Evolutionary conservation across 2,113 vertebrate species (phyloP), one percentile per base, ranked within the genome.

Genomic region (Microcebus griseorufus): DNA sequence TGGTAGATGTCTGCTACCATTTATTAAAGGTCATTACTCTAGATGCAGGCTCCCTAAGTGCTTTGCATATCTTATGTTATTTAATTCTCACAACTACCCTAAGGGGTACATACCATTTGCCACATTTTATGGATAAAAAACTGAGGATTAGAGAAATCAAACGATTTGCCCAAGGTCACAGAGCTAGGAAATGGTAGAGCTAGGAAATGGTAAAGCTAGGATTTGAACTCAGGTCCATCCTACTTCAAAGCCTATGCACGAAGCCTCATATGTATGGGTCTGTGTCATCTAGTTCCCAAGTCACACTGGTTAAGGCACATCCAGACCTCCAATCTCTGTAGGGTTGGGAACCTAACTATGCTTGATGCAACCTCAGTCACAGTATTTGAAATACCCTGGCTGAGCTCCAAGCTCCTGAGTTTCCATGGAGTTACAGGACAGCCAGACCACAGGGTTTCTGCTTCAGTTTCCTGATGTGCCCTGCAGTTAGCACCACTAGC

Each of bases 81-180:
- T 93, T 86, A 79, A 86, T 69, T 79, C 39, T 85, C 62, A 39
- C 37, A 83, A 14, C 65, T 79, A 88, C 17, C 60, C n/a, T 70
- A 55, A 72, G 29, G 17, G 16, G 42, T n/a, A 88, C 9, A 45
- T 86, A 84, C 17, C 51, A 85, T 64, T 86, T 86, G 37, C 39
- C 42, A 85, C n/a, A 91, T 60, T 87, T 91, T 89, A 82, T 80
- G 64, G 32, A 32, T 73, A 14, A 72, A 97, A 95, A 93, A 81
- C 32, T 67, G 86, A 88, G 42, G 42, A 90, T 85, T n/a, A 92
- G 27, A 94, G 62, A 80, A 83, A 88, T 67, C 32, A 82, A 95
- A 82, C 93, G 48, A 75, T 62, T 95, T 37, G 14, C n/a, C 70
- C 55, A 84, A 88, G 45, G 76, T 78, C 69, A 60, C 34, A 94